phyloP scores from a whole-genome alignment of 2,113 vertebrate species.

The Chaenocephalus aceratus region DNA sequence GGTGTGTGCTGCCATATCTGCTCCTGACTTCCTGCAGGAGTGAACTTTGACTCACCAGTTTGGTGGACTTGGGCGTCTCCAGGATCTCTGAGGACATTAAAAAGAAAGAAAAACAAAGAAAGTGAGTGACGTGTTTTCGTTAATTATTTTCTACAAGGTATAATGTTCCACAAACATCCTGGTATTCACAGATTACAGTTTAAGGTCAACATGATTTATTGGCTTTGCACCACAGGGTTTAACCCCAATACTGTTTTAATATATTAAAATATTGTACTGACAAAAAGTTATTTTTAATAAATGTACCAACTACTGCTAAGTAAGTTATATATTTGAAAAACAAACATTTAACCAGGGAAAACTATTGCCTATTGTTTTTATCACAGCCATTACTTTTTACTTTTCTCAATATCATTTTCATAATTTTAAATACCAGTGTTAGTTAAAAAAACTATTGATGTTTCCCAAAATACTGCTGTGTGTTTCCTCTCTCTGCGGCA shows the following conservation, averaged over 20 bases:
- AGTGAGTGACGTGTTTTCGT: constrained; percentile 3
- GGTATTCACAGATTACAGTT: constrained; percentile 4
- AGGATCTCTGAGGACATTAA: constrained; percentile 76
- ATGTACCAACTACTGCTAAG: too few species aligned
- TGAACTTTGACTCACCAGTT: constrained; percentile 88
- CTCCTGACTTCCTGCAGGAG: constrained; percentile 2
- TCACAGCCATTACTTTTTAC: too few species aligned
- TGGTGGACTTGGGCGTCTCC: constrained; percentile 87
- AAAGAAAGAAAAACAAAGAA: constrained; percentile 31
- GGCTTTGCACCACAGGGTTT: constrained; percentile 20
- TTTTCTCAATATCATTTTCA: too few species aligned
- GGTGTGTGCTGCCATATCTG: not conserved
- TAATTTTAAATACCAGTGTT: too few species aligned
- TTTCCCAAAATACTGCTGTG: too few species aligned
- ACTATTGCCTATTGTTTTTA: too few species aligned
- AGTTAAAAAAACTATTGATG: too few species aligned
- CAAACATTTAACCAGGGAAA: too few species aligned
- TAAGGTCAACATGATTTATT: constrained; percentile 11
- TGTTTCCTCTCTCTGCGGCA: not conserved
- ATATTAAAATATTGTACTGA: too few species aligned
- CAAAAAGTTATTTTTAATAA: too few species aligned
- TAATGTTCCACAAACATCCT: constrained; percentile 28
- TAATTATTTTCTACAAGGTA: not conserved
- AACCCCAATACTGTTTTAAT: not conserved
- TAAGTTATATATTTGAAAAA: too few species aligned